A percentile compares a stretch with the other conserved stretches of the same genome.
Evolutionary conservation across 1,140 invertebrate species (phyloP).

Genomic region (Hesperophylax magnus): DNA sequence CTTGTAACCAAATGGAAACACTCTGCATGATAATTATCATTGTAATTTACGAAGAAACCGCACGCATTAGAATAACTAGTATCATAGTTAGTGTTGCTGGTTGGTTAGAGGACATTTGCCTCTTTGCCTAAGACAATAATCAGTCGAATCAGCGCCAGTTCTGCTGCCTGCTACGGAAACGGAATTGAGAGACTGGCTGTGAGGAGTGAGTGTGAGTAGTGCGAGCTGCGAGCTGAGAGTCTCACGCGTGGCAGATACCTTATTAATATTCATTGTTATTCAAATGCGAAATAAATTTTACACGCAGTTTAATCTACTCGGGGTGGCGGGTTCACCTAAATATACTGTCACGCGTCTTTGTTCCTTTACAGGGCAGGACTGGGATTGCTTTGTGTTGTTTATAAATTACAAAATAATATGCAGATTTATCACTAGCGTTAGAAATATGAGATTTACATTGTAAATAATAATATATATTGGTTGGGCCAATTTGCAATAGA

Average conservation of each 20-base stretch:
- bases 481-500: too few relatives aligned
- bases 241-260: constrained; percentile 19
- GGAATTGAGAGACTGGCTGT: too few relatives aligned
- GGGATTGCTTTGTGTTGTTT: not conserved
- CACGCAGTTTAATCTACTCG: constrained; percentile 50
- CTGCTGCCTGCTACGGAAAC: too few relatives aligned
- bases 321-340: constrained; percentile 9
- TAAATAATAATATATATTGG: too few relatives aligned
- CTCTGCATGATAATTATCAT: not conserved
- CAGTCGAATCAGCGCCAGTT: not conserved
- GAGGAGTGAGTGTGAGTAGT: not conserved
- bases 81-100: not conserved
- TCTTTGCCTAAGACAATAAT: not conserved
- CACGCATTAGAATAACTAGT: not conserved
- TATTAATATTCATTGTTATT: constrained; percentile 58
- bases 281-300: constrained; percentile 55
- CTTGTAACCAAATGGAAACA: not conserved
- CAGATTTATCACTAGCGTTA: too few relatives aligned
- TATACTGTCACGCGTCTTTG: not conserved
- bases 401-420: too few relatives aligned
- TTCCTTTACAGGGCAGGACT: not conserved
- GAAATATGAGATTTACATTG: too few relatives aligned
- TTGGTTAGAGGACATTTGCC: not conserved
- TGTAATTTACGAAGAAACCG: constrained; percentile 22
- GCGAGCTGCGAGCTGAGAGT: not conserved